These are phyloP conservation scores for Pterostichus madidus DNA, from an alignment of 2,888 invertebrate species.

Conservation along the genomic window DNA sequence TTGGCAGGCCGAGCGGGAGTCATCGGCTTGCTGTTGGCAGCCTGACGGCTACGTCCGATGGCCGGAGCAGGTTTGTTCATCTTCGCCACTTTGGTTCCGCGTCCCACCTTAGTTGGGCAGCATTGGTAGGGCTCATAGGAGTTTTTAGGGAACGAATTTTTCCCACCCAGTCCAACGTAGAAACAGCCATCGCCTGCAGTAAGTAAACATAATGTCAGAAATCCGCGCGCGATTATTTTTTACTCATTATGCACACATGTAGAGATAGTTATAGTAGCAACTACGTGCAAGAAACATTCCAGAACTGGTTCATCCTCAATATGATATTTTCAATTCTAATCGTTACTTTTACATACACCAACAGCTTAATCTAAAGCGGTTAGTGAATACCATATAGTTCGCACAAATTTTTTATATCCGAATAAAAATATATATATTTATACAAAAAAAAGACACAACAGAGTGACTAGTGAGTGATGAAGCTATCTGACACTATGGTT, in stretches of 20 bases:
- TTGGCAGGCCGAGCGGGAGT: slow-evolving; percentile 63
- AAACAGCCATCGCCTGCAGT: slow-evolving; percentile 98
- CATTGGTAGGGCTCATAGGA: slow-evolving; percentile 95
- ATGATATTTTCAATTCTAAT: slow-evolving; percentile 5
- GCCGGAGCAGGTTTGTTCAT: slow-evolving; percentile 76
- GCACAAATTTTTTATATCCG: slow-evolving; percentile 16
- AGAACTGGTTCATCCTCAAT: slow-evolving; percentile 68
- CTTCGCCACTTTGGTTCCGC: slow-evolving; percentile 89
- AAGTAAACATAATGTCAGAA: slow-evolving; percentile 91
- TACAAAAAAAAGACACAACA: slow-evolving; percentile 16
- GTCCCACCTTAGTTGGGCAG: slow-evolving; percentile 92
- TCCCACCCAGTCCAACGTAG: slow-evolving; percentile 96
- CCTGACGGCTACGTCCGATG: slow-evolving; percentile 69
- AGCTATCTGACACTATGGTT: slow-evolving; percentile 70
- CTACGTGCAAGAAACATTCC: slow-evolving; percentile 69
- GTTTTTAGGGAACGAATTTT: slow-evolving; percentile 86
- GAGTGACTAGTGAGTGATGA: slow-evolving; percentile 60
- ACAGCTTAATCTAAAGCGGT: slow-evolving; percentile 48
- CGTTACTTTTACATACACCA: slow-evolving; percentile 19
- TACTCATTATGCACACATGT: slow-evolving; percentile 56
- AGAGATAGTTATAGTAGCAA: slow-evolving; percentile 46
- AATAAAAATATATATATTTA: slow-evolving; percentile 21
- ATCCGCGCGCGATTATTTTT: slow-evolving; percentile 24
- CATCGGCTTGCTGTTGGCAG: slow-evolving; percentile 70
- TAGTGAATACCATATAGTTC: slow-evolving; percentile 49